Base-by-base conservation (phyloP, 1,140 invertebrate species). In the Zeugodacus cucurbitae region DNA sequence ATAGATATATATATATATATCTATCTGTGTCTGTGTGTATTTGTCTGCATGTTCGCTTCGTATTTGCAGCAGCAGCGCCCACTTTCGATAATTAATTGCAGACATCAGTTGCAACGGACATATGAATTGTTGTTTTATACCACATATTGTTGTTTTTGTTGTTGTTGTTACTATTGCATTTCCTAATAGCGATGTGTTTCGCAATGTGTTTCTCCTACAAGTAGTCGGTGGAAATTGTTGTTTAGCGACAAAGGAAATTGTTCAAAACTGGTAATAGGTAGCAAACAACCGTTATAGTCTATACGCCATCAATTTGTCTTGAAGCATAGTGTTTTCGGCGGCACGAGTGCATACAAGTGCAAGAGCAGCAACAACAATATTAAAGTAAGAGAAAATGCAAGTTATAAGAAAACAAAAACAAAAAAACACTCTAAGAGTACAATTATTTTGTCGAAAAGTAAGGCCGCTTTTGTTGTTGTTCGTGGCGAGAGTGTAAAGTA, bases 41-140 rank as follows among this genome's bases (percentile, higher is more conserved):
- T 6, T 74, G 10, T 57, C 26, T 54, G 57, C 20, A 41, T 86
- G 5, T 29, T 58, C 7, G n/a, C 26, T 32, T 17, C 4, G 3
- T 54, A 54, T 54, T 54, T 62, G 29, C 54, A 87, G 58, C 58
- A 90, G 91, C 91, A 91, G 91, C 91, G 91, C 91, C 91, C 91
- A 92, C 91, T 92, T 92, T 92, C 91, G 91, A 92, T 92, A 92
- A 92, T 92, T 92, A 92, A 92, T 92, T 92, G 91, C 91, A 92
- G 91, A 91, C 91, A 92, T 92, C 91, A 92, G 91, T 92, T 92
- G 91, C 91, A 88, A 87, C 58, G 58, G 64, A 88, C 64, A 90
- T 57, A 88, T 82, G 87, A 88, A 88, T 88, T 85, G 74, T 87
- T 54, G 48, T 54, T 54, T 54, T 54, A 4, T 54, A 17, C 14